Conservation (phyloP, 2,888 invertebrate genomes). For the Cerastis leucographa region DNA sequence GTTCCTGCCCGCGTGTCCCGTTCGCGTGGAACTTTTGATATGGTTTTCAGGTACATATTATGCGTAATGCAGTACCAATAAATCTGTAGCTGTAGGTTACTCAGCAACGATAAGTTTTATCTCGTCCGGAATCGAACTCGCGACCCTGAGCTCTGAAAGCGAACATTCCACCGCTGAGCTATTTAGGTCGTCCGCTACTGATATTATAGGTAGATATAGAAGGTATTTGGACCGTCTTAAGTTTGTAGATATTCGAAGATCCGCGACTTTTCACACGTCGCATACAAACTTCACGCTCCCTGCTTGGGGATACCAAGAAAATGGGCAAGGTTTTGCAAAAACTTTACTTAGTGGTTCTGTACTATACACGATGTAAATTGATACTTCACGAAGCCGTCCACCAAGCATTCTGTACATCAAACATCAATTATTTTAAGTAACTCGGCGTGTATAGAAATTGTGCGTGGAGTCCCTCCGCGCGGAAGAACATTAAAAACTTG, state of each 20-base stretch:
- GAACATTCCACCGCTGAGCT: constrained; percentile 32
- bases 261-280: too few relatives aligned
- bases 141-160: constrained; percentile 45
- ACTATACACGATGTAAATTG: neutral
- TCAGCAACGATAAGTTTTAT: constrained; percentile 38
- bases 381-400: too few relatives aligned
- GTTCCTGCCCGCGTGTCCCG: too few relatives aligned
- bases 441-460: too few relatives aligned
- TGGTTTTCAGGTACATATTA: too few relatives aligned
- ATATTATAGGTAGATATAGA: neutral
- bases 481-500: too few relatives aligned
- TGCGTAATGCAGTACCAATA: constrained; percentile 9
- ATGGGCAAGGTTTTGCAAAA: neutral
- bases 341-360: neutral
- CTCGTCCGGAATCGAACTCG: constrained; percentile 38
- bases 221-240: neutral
- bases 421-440: too few relatives aligned
- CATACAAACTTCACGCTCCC: neutral
- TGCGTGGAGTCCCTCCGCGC: too few relatives aligned
- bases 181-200: constrained; percentile 34
- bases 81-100: neutral
- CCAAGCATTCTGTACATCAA: too few relatives aligned
- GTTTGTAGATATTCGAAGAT: neutral
- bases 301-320: neutral
- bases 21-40: too few relatives aligned